These are phyloP conservation scores for Eilema depressum DNA, from an alignment of 2,888 invertebrate genomes.

Conservation along the genomic window DNA sequence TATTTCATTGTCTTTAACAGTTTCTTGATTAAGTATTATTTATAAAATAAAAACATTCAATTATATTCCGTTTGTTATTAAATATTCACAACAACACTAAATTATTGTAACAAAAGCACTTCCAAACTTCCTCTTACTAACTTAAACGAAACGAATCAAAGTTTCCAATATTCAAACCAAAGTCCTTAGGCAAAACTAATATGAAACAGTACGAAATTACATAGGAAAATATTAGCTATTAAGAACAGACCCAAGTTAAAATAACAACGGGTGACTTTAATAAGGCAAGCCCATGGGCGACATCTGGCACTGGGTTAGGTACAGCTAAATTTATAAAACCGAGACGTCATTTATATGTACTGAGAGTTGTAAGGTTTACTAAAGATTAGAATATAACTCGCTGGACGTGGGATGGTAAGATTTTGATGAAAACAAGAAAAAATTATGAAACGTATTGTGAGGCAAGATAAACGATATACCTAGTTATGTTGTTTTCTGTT, in stretches of 20 bases:
- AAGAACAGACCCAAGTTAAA: conserved; percentile 48
- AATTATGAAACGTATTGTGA: too few species aligned
- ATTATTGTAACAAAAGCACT: conserved; percentile 7
- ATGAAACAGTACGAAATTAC: conserved; percentile 30
- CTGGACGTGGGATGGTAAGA: conserved; percentile 1
- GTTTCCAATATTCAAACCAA: conserved; percentile 19
- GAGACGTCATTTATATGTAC: conserved; percentile 38
- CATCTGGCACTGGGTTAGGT: conserved; percentile 49
- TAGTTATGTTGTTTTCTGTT: not conserved
- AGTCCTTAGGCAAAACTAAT: conserved; percentile 25
- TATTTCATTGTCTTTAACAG: not conserved
- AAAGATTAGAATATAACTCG: conserved; percentile 13
- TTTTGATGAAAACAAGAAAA: not conserved
- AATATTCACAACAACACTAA: not conserved
- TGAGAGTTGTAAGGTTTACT: conserved; percentile 18
- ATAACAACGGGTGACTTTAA: conserved; percentile 55
- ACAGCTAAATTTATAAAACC: conserved; percentile 48
- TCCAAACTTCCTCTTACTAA: conserved; percentile 4
- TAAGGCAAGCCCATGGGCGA: conserved; percentile 50
- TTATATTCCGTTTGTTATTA: not conserved
- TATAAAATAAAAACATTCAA: not conserved
- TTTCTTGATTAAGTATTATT: not conserved
- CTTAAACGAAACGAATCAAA: conserved; percentile 11
- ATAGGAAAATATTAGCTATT: conserved; percentile 53
- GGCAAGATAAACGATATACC: not conserved